Base-by-base conservation (phyloP, 2,888 invertebrate genomes). In the Lasioglossum vierecki region DNA sequence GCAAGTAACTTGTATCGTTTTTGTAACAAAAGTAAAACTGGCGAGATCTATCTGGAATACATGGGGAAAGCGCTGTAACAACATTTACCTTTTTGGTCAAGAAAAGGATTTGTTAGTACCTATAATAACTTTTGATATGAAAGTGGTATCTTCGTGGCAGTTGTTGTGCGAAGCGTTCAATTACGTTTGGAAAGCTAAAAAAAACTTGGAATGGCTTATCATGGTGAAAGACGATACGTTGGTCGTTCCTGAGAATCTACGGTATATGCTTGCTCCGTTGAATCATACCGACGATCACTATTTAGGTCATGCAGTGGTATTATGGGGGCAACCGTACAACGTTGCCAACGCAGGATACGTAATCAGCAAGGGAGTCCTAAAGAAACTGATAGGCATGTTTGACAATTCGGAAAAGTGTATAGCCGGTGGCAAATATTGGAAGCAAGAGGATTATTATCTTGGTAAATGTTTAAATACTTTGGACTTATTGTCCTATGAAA, bases 391-490 rank as follows among this genome's bases (percentile, higher is more conserved):
- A n/a, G 88, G 93, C 15, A 94, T 93, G 82, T 95, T 96, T 88
- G 93, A 95, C 84, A 93, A 92, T n/a, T 90, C 94, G 0, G 91
- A 95, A 49, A 93, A 94, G 66, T 96, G 96, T 92, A 88, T 92
- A n/a, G 90, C 93, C 8, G 95, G 95, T 78, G 95, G 95, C 70
- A 95, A 95, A 81, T 96, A 95, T 91, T 95, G 96, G 95, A 96
- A 96, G 87, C 95, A 96, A 89, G 96, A 96, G 93, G 96, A 96
- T 93, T 96, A 95, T 93, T 96, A 96, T 93, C 95, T 96, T 83
- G 96, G 96, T 96, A 92, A 88, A 80, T 87, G 18, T 60, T n/a
- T 9, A 11, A 26, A 76, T 79, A 18, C 46, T 35, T 8, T 26
- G 4, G n/a, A 39, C 1, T 70, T 6, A 8, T 49, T 0, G 6